phyloP scores from a whole-genome alignment of 1,140 invertebrate species.

The Dreissena polymorpha region DNA sequence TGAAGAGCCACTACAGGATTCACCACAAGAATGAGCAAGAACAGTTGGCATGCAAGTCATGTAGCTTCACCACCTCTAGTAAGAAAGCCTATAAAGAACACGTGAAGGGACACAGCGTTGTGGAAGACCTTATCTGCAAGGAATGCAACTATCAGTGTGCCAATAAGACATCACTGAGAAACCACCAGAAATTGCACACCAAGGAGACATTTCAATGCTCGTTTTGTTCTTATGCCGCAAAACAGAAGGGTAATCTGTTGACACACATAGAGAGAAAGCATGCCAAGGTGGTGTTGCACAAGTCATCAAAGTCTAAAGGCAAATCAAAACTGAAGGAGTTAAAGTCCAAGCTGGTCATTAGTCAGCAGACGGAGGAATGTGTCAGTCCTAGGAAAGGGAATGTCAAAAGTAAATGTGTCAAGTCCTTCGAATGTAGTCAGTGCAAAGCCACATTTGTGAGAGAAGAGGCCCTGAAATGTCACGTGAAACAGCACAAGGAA shows the following conservation, averaged over 20 bases:
- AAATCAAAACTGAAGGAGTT: not conserved
- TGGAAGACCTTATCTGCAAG: slow-evolving; percentile 58
- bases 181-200: slow-evolving; percentile 80
- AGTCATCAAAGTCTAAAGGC: slow-evolving; percentile 9
- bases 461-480: slow-evolving; percentile 76
- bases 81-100: slow-evolving; percentile 66
- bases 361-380: no score
- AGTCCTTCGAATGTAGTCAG: slow-evolving; percentile 67
- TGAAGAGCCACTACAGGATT: slow-evolving; percentile 69
- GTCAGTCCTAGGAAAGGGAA: slow-evolving; percentile 39
- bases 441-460: slow-evolving; percentile 76
- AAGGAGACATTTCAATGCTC: slow-evolving; percentile 77
- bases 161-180: slow-evolving; percentile 68
- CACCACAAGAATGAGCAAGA: slow-evolving; percentile 65
- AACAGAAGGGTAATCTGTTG: slow-evolving; percentile 69
- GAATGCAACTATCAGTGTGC: slow-evolving; percentile 66
- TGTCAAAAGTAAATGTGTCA: slow-evolving; percentile 63
- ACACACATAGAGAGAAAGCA: slow-evolving; percentile 70
- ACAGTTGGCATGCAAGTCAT: slow-evolving; percentile 64
- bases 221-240: slow-evolving; percentile 75
- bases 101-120: slow-evolving; percentile 64
- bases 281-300: slow-evolving; percentile 58
- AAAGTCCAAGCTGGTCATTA: no score
- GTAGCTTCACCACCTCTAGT: slow-evolving; percentile 69
- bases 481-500: slow-evolving; percentile 73